Percentiles rank a stretch among this genome's conserved stretches.
phyloP scores from a whole-genome alignment of 2,888 invertebrate genomes.

The Hipparchia sbordonii region DNA sequence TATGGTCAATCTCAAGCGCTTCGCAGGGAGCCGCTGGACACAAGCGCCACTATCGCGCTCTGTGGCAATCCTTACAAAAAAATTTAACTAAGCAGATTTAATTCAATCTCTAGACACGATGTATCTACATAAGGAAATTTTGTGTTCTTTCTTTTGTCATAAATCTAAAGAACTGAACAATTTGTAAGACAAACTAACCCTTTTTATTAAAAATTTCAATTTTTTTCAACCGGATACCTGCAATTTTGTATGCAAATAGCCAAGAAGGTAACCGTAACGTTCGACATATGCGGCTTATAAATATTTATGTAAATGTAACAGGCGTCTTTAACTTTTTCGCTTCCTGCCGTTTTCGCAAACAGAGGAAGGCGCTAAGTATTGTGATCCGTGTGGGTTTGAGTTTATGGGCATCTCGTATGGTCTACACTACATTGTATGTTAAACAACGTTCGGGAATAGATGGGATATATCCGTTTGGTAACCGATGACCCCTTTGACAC shows the following conservation, averaged over 20 bases:
- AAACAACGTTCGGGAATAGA: constrained; percentile 55
- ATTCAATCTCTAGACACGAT: too few species aligned
- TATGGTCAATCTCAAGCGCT: too few species aligned
- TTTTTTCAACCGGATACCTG: constrained; percentile 31
- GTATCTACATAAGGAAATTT: background rate
- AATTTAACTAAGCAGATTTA: too few species aligned
- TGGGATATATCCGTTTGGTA: constrained; percentile 65
- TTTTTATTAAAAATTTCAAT: constrained; percentile 39
- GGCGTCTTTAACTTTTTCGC: constrained; percentile 42
- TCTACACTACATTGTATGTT: constrained; percentile 67
- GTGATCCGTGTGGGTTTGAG: constrained; percentile 46
- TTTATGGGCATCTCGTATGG: constrained; percentile 63
- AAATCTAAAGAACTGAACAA: background rate
- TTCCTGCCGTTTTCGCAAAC: constrained; percentile 40
- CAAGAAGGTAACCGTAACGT: constrained; percentile 35
- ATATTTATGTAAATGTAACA: constrained; percentile 56
- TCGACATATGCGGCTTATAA: constrained; percentile 50
- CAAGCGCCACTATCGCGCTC: too few species aligned
- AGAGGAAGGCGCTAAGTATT: constrained; percentile 42
- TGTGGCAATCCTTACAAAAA: too few species aligned
- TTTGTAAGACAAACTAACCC: constrained; percentile 4
- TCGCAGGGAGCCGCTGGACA: too few species aligned
- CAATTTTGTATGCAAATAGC: constrained; percentile 40
- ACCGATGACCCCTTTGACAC: constrained; percentile 66
- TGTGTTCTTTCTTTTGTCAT: background rate